These are phyloP conservation scores for Potamarius usumacintae DNA, from an alignment of 2,113 vertebrate species.

Conservation along the genomic window DNA sequence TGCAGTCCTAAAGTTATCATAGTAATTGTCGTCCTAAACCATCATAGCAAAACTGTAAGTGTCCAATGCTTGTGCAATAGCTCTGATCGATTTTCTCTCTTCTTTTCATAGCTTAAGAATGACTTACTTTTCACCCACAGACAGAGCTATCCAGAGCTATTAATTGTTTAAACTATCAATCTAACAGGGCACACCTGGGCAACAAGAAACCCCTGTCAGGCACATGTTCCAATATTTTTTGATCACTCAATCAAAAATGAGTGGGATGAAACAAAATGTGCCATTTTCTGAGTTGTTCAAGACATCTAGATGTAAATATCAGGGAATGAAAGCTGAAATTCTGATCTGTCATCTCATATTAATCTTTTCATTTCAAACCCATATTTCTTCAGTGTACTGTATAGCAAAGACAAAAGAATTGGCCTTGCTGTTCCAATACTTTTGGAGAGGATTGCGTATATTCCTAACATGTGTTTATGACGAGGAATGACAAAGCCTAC, in stretches of 20 bases:
- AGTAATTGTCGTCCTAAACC: no score
- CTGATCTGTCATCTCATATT: not conserved
- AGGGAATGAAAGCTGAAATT: not conserved
- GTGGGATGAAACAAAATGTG: not conserved
- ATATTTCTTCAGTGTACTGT: not conserved
- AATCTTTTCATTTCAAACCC: not conserved
- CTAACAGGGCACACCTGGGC: not conserved
- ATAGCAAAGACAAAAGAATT: not conserved
- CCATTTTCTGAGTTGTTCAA: not conserved
- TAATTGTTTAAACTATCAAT: not conserved
- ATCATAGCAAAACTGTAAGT: no score
- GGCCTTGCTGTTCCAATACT: not conserved
- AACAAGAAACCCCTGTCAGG: not conserved
- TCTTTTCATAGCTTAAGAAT: not conserved
- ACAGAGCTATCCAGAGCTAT: not conserved
- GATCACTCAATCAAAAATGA: not conserved
- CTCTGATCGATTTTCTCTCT: not conserved
- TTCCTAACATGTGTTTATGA: not conserved
- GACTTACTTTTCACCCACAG: not conserved
- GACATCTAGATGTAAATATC: not conserved
- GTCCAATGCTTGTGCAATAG: not conserved
- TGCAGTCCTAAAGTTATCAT: no score
- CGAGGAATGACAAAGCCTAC: not conserved
- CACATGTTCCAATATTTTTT: not conserved
- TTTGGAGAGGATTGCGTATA: not conserved